Evolutionary conservation across 1,140 invertebrate species (phyloP).

Genomic region (Temnothorax curvispinosus): DNA sequence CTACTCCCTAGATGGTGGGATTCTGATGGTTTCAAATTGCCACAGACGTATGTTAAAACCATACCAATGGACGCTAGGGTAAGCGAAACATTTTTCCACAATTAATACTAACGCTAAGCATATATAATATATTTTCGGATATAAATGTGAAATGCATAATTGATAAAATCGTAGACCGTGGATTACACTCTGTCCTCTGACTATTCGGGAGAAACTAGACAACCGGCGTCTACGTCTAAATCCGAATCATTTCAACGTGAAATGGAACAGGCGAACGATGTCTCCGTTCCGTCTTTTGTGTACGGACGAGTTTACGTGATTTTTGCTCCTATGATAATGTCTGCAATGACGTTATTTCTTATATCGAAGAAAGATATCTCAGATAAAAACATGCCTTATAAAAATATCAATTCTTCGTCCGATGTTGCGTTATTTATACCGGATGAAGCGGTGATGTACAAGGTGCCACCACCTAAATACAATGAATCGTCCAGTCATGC

Average conservation of each 20-base stretch:
- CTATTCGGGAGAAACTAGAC: slow-evolving; percentile 77
- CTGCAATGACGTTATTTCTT: background rate
- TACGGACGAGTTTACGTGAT: background rate
- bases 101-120: background rate
- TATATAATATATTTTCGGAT: background rate
- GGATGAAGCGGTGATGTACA: slow-evolving; percentile 74
- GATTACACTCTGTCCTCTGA: slow-evolving; percentile 79
- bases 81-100: slow-evolving; percentile 54
- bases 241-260: slow-evolving; percentile 86
- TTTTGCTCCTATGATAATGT: background rate
- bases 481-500: background rate
- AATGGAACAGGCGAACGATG: slow-evolving; percentile 79
- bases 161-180: slow-evolving; percentile 68
- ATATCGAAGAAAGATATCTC: slow-evolving; percentile 59
- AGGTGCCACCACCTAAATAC: slow-evolving; percentile 78
- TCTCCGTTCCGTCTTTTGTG: background rate
- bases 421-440: slow-evolving; percentile 73
- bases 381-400: slow-evolving; percentile 31
- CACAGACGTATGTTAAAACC: slow-evolving; percentile 84
- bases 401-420: slow-evolving; percentile 63
- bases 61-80: slow-evolving; percentile 82
- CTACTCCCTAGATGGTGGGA: slow-evolving; percentile 83
- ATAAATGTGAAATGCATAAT: background rate
- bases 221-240: slow-evolving; percentile 69
- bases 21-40: slow-evolving; percentile 82